Evolutionary conservation across 2,797 vertebrate species (phyloP), one percentile per base, ranked within the genome.

Genomic region (Spea hammondii): DNA sequence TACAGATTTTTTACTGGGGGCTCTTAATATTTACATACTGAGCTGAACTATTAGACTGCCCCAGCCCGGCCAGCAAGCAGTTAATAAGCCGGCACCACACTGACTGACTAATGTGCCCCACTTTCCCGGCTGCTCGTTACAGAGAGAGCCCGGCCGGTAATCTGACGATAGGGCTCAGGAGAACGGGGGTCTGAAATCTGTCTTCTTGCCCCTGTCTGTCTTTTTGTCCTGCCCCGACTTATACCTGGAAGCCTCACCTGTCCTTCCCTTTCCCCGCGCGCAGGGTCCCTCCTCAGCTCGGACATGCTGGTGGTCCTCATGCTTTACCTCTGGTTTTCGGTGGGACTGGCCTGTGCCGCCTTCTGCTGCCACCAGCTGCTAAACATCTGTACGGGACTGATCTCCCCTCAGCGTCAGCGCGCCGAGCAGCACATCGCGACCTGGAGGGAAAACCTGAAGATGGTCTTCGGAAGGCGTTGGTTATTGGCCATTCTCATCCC

Each of bases 341-440:
- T 99, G 0, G 97, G 98, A 77, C 90, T 99, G 88, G 96, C 98
- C 83, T 97, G 96, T 0, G 96, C 96, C 0, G 97, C 97, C 62
- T 99, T 99, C 92, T 99, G 96, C 84, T 97, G 94, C 89, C 97
- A 98, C 86, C 97, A 99, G 92, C 90, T 99, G 85, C 90, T 99
- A 85, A 86, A 98, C 89, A 95, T 99, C 83, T 92, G 96, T 71
- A 93, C 95, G 0, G 97, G 97, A 7, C 96, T 97, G 88, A 97
- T 96, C 0, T 95, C 95, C 87, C 95, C 96, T 87, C 95, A 98
- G 91, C 89, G 85, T 66, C 88, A 88, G 54, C 11, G 46, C n/a
- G 12, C 50, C 17, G 50, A 72, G 46, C 5, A 53, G 14, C 50
- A 60, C 60, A n/a, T 57, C 71, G 88, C 85, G 75, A 87, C 89